Conservation (phyloP, 2,888 invertebrate species). For the Cremastinae sp. region DNA sequence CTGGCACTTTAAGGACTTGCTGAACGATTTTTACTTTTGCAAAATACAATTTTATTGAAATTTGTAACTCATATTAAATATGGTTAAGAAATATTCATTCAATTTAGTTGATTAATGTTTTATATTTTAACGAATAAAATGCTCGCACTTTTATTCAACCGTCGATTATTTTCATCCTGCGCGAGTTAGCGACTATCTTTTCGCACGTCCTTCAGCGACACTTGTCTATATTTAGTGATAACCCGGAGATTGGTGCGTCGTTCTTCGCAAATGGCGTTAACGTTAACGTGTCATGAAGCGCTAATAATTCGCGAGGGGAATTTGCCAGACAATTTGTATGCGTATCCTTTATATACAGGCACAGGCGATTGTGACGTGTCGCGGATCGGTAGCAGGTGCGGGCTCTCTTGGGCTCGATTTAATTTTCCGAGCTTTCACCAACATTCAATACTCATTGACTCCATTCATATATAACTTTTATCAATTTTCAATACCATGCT, state of each 20-base stretch:
- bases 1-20: slow-evolving; percentile 18
- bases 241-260: too few relatives aligned
- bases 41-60: too few relatives aligned
- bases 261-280: neutral
- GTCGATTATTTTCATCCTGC: too few relatives aligned
- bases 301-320: slow-evolving; percentile 38
- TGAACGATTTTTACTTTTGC: neutral
- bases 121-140: too few relatives aligned
- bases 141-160: too few relatives aligned
- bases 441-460: slow-evolving; percentile 43
- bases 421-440: slow-evolving; percentile 22
- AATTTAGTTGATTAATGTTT: too few relatives aligned
- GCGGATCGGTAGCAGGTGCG: slow-evolving; percentile 46
- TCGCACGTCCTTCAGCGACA: too few relatives aligned
- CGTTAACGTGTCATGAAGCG: neutral
- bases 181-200: too few relatives aligned
- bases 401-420: slow-evolving; percentile 15
- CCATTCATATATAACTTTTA: slow-evolving; percentile 5
- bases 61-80: too few relatives aligned
- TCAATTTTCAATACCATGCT: too few relatives aligned
- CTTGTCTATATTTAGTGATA: too few relatives aligned
- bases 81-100: too few relatives aligned
- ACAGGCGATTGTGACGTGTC: neutral
- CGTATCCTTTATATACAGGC: slow-evolving; percentile 9
- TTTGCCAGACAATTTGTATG: slow-evolving; percentile 52